phyloP scores from a whole-genome alignment of 2,888 invertebrate species.

The Camptogramma bilineatum region DNA sequence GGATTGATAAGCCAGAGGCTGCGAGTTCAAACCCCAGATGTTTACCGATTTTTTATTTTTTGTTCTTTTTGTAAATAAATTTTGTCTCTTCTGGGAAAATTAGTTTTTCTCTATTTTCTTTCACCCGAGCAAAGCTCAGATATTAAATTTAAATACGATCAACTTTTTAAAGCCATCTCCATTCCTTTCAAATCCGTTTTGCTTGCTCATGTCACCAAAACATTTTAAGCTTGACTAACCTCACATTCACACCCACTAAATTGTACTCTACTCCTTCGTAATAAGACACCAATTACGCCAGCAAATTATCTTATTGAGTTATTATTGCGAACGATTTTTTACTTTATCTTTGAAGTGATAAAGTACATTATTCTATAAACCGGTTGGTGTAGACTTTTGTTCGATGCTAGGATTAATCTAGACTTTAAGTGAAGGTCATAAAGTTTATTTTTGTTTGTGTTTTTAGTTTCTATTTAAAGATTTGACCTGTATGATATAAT shows the following conservation, averaged over 20 bases:
- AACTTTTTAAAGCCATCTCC: slow-evolving; percentile 49
- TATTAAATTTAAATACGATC: neutral
- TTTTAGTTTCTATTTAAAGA: slow-evolving; percentile 62
- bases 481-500: slow-evolving; percentile 73
- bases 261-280: slow-evolving; percentile 4
- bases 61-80: too few relatives aligned
- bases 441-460: slow-evolving; percentile 47
- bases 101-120: too few relatives aligned
- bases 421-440: slow-evolving; percentile 17
- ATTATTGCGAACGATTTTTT: slow-evolving; percentile 40
- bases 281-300: slow-evolving; percentile 51
- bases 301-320: slow-evolving; percentile 45
- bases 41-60: too few relatives aligned
- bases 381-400: slow-evolving; percentile 25
- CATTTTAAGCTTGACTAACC: slow-evolving; percentile 77
- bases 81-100: too few relatives aligned
- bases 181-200: slow-evolving; percentile 56
- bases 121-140: too few relatives aligned
- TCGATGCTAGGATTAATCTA: slow-evolving; percentile 21
- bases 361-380: slow-evolving; percentile 24
- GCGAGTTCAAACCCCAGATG: too few relatives aligned
- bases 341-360: slow-evolving; percentile 27
- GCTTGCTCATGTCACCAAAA: slow-evolving; percentile 83
- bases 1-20: too few relatives aligned
- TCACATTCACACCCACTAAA: slow-evolving; percentile 41